Evolutionary conservation across 2,797 vertebrate genomes (phyloP), one percentile per base, ranked within the genome.

Genomic region (Zenarchopterus dispar): DNA sequence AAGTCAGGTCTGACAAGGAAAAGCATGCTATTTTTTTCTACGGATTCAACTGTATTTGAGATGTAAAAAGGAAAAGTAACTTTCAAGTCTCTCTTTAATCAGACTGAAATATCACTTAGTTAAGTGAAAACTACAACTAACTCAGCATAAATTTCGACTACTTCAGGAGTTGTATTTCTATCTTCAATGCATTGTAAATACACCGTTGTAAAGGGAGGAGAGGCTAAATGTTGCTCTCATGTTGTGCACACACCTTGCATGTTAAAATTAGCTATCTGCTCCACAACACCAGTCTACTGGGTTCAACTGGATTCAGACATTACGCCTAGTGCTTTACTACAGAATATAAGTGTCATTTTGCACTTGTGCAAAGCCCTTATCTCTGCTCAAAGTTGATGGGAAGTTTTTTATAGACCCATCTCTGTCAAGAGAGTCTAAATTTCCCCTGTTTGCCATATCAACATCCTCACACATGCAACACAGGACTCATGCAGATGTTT

Each of bases 51-150:
- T 4, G 0, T 28, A 60, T 56, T 75, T 64, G 26, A 71, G 63
- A 73, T 72, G 56, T 15, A 59, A 19, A 19, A 44, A 41, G 22
- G 41, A 42, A 57, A 50, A 53, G 53, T 44, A 15, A 58, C 50
- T 63, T 42, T 46, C 50, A 8, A 21, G 47, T 22, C 3, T 13
- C 5, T 36, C 33, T 36, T 2, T 36, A 13, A 36, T 2, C 33
- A 11, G 13, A 36, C 13, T 36, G 9, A 13, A 46, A 51, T 16
- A 15, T 18, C 26, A 64, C 21, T 60, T 18, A 21, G 41, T 48
- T 28, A 5, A 28, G 28, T 28, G 28, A 28, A 19, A 39, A 47
- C n/a, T 31, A 31, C 3, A 6, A 10, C 2, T 10, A 9, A 1
- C 33, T 36, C 33, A 5, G 33, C 33, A 36, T 10, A 36, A 36